Conservation (phyloP, 2,113 vertebrate genomes). For the Hippocampus guttulatus region DNA sequence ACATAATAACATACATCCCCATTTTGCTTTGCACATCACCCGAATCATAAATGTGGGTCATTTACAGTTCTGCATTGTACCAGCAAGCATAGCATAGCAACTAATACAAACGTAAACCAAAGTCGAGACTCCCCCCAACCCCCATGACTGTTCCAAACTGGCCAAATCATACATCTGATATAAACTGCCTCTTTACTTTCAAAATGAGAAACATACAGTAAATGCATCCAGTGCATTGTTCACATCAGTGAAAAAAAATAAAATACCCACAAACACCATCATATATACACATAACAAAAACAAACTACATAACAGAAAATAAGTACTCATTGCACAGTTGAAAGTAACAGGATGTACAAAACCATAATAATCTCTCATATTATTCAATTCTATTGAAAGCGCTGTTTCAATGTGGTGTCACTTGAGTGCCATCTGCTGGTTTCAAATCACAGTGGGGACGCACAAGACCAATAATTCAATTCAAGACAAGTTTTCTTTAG, state of each 20-base stretch:
- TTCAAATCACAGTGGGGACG: slow-evolving; percentile 18
- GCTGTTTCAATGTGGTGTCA: background rate
- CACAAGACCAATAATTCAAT: background rate
- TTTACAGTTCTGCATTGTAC: slow-evolving; percentile 47
- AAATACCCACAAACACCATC: background rate
- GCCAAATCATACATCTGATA: background rate
- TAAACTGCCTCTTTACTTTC: background rate
- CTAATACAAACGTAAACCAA: slow-evolving; percentile 1
- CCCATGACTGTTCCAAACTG: slow-evolving; percentile 2
- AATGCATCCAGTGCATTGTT: slow-evolving; percentile 66
- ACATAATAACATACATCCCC: slow-evolving; percentile 16
- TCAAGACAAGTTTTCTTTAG: background rate
- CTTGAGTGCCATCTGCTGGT: slow-evolving; percentile 42
- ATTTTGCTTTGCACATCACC: slow-evolving; percentile 24
- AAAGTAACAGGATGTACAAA: slow-evolving; percentile 22
- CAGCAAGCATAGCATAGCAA: slow-evolving; percentile 47
- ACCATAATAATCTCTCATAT: background rate
- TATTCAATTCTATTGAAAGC: background rate
- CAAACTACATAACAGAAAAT: slow-evolving; percentile 12
- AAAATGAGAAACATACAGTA: slow-evolving; percentile 21
- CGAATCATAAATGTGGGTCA: slow-evolving; percentile 9
- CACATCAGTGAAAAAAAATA: slow-evolving; percentile 41
- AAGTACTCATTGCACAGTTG: slow-evolving; percentile 37
- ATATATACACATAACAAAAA: background rate
- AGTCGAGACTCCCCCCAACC: slow-evolving; percentile 9